phyloP scores from a whole-genome alignment of 2,888 invertebrate species.

The Danaus chrysippus region DNA sequence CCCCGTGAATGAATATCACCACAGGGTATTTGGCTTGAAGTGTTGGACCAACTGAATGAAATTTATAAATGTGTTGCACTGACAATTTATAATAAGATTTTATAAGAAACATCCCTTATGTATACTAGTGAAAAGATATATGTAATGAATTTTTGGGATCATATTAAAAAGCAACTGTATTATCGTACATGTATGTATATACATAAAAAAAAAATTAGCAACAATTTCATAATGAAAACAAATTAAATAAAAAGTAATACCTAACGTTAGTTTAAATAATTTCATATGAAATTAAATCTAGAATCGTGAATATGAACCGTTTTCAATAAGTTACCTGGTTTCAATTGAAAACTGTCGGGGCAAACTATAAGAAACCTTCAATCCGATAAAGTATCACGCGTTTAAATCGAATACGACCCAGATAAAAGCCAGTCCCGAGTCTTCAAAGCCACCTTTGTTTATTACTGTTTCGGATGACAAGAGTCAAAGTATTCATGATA shows the following conservation, averaged over 20 bases:
- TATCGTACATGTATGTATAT: too few relatives aligned
- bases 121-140: too few relatives aligned
- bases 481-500: constrained; percentile 46
- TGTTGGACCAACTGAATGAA: constrained; percentile 75
- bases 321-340: constrained; percentile 13
- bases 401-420: constrained; percentile 19
- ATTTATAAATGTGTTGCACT: not conserved
- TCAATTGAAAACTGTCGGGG: constrained; percentile 17
- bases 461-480: constrained; percentile 52
- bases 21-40: constrained; percentile 85
- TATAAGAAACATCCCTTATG: too few relatives aligned
- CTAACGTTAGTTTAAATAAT: too few relatives aligned
- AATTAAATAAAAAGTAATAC: too few relatives aligned
- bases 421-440: constrained; percentile 22
- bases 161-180: too few relatives aligned
- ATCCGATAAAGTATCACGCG: constrained; percentile 20
- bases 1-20: constrained; percentile 95
- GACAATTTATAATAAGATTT: not conserved
- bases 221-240: too few relatives aligned
- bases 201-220: too few relatives aligned
- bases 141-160: too few relatives aligned
- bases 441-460: constrained; percentile 30
- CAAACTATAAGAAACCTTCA: constrained; percentile 13
- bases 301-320: constrained; percentile 4
- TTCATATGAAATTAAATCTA: not conserved